Evolutionary conservation across 1,140 invertebrate genomes (phyloP), one percentile per base, ranked within the genome.

Genomic region (Phortica variegata): DNA sequence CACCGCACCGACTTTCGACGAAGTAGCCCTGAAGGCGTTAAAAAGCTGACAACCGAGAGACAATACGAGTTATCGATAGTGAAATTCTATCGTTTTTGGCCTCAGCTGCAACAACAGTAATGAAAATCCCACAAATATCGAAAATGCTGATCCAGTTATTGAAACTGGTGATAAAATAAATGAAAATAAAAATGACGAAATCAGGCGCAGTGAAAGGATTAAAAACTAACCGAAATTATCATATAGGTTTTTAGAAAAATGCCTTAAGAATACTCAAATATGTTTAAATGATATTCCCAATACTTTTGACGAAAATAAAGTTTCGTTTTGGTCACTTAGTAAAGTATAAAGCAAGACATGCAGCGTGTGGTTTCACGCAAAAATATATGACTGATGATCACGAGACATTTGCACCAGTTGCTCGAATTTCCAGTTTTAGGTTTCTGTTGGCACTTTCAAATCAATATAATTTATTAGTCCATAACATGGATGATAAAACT

Each of bases 341-440:
- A 10, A 59, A 52, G 47, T 72, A 75, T 56, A 79, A 77, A 40
- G 79, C 72, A 26, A 49, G 78, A 21, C 58, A 79, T 36, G 73
- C 79, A 20, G 77, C 75, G 4, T 60, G 66, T 37, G 77, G 78
- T 13, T 80, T 66, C 46, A 59, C 39, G 6, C 78, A 79, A 58
- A 29, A 58, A 45, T 50, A 62, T 53, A 52, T 61, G 16, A 19
- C 59, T 9, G 76, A 42, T 26, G 23, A 42, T 23, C 6, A 36
- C 20, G 32, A 21, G 33, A 34, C 43, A 18, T 45, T 32, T 46
- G 44, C 19, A 37, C 33, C 44, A 38, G 44, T 46, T 46, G 44
- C 34, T 26, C 44, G 44, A 46, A 26, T 46, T 38, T 46, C 19
- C 15, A 47, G 36, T 40, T 47, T 47, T 18, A 47, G 36, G 40